These are phyloP conservation scores for Ceratitis capitata DNA, from an alignment of 1,140 invertebrate genomes.

Conservation along the genomic window DNA sequence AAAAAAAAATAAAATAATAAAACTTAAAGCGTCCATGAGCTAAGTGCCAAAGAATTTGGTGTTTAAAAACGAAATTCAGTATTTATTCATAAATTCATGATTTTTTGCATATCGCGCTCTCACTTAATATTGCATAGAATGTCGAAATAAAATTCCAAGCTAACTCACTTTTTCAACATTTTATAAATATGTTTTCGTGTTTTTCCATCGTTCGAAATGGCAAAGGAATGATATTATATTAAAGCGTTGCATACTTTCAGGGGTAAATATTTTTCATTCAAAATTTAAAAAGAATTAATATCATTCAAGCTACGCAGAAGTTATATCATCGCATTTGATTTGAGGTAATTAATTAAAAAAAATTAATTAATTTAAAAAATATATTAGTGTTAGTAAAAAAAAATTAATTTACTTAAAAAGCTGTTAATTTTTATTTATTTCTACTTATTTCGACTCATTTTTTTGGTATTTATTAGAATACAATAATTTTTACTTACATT, in stretches of 20 bases:
- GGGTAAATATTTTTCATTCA: too few relatives aligned
- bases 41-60: background rate
- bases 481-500: constrained; percentile 92
- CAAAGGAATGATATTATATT: too few relatives aligned
- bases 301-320: background rate
- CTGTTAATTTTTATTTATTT: too few relatives aligned
- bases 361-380: too few relatives aligned
- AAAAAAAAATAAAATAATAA: background rate
- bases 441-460: too few relatives aligned
- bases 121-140: background rate
- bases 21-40: background rate
- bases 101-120: background rate
- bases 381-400: too few relatives aligned
- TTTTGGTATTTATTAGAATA: background rate
- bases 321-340: constrained; percentile 5
- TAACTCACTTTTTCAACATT: background rate
- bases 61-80: background rate
- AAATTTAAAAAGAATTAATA: too few relatives aligned
- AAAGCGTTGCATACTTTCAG: background rate
- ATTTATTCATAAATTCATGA: background rate
- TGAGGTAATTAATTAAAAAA: background rate
- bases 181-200: too few relatives aligned
- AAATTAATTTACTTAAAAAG: too few relatives aligned
- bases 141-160: too few relatives aligned
- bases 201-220: background rate